Percentiles rank a stretch among this genome's conserved stretches.
Conservation (phyloP, 2,797 vertebrate genomes). For the Glossophaga mutica region DNA sequence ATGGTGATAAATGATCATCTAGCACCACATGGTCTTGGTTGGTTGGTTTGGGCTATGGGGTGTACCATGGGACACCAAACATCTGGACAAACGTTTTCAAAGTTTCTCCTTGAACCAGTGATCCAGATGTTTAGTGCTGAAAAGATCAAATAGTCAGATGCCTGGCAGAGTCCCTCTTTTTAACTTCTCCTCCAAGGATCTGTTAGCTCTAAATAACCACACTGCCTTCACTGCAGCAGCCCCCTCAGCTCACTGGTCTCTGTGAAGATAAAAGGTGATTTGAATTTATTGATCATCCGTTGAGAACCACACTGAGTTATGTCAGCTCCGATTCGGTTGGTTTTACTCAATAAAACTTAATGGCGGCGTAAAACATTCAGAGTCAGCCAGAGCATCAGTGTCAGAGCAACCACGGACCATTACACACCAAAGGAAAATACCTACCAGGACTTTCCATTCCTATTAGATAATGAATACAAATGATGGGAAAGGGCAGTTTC, state of each 20-base stretch:
- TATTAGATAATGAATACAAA: constrained; percentile 11
- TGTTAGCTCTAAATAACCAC: neutral
- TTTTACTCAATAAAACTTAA: constrained; percentile 56
- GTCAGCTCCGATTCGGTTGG: constrained; percentile 5
- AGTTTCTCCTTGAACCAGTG: neutral
- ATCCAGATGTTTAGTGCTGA: neutral
- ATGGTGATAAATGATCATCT: neutral
- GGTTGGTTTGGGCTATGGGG: neutral
- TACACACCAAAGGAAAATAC: neutral
- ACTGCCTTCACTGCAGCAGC: neutral
- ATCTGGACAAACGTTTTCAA: neutral
- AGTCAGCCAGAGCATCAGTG: neutral
- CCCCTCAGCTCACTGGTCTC: neutral
- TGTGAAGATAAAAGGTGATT: neutral
- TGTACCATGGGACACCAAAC: neutral
- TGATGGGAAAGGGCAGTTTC: constrained; percentile 7
- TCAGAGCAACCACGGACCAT: neutral
- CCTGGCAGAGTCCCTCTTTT: neutral
- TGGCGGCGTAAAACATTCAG: constrained; percentile 7
- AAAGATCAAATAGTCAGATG: neutral
- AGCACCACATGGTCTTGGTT: neutral
- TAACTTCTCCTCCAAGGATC: neutral
- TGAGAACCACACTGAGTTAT: constrained; percentile 32
- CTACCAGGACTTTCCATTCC: neutral
- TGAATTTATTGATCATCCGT: neutral